phyloP scores from a whole-genome alignment of 1,140 invertebrate species.

The Drosophila kepulauana region DNA sequence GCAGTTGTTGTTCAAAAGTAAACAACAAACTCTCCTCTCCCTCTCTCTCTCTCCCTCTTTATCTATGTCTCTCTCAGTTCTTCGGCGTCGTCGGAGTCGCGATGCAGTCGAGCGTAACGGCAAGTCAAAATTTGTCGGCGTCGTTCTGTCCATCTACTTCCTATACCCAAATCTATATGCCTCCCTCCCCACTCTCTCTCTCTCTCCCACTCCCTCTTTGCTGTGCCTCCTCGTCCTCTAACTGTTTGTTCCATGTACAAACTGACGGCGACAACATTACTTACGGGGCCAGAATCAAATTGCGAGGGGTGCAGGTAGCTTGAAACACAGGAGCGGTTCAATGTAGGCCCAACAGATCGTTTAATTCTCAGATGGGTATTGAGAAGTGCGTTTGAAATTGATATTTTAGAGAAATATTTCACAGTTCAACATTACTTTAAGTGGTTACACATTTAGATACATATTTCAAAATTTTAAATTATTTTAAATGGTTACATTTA shows the following conservation, averaged over 20 bases:
- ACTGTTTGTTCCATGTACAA: constrained; percentile 8
- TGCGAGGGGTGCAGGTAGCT: neutral
- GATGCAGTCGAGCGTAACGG: constrained; percentile 66
- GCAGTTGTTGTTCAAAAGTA: constrained; percentile 51
- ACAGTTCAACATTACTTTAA: too few relatives aligned
- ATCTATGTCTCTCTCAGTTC: neutral
- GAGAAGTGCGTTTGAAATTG: too few relatives aligned
- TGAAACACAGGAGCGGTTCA: constrained; percentile 18
- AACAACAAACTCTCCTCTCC: constrained; percentile 32
- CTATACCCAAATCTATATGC: constrained; percentile 36
- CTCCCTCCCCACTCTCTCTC: too few relatives aligned
- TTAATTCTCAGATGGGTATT: too few relatives aligned
- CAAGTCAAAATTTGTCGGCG: constrained; percentile 73
- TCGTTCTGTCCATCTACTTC: constrained; percentile 36
- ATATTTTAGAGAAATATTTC: too few relatives aligned
- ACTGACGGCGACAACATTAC: constrained; percentile 27
- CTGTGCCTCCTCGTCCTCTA: neutral
- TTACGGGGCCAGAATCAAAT: neutral
- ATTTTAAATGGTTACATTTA: too few relatives aligned
- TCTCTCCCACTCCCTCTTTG: neutral
- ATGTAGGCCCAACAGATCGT: neutral
- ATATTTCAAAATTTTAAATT: too few relatives aligned
- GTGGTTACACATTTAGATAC: too few relatives aligned
- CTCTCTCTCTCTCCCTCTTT: neutral
- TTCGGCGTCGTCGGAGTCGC: constrained; percentile 6